These are phyloP conservation scores for Callocephalon fimbriatum DNA, from an alignment of 2,113 vertebrate genomes.

Conservation along the genomic window DNA sequence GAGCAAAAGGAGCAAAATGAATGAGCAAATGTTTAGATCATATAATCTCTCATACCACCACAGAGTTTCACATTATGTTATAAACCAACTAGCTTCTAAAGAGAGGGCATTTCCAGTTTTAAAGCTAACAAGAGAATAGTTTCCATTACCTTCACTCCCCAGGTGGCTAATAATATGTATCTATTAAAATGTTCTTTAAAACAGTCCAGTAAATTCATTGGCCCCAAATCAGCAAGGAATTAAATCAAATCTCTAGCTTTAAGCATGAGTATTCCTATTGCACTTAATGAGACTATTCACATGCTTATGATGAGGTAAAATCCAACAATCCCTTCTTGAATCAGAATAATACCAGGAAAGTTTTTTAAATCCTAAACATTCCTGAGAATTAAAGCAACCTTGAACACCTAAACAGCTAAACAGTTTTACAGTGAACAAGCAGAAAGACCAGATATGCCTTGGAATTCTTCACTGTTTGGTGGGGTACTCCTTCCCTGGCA, in stretches of 20 bases:
- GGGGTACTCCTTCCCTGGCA: neutral
- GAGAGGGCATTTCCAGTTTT: neutral
- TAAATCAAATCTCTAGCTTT: neutral
- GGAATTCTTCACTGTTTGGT: neutral
- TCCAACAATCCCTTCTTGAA: neutral
- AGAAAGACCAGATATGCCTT: neutral
- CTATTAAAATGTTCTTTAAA: conserved; percentile 47
- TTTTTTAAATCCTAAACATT: neutral
- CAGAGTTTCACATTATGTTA: neutral
- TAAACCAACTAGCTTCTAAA: neutral
- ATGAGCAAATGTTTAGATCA: neutral
- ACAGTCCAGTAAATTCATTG: conserved; percentile 21
- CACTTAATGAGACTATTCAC: neutral
- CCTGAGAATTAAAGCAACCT: neutral
- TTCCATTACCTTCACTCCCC: neutral
- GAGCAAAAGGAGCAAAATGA: conserved; percentile 17
- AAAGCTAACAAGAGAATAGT: conserved; percentile 25
- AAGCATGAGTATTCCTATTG: neutral
- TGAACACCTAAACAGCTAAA: neutral
- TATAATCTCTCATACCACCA: neutral
- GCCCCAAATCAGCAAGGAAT: conserved; percentile 8
- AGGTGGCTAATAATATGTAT: conserved; percentile 8
- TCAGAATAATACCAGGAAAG: neutral
- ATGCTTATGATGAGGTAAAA: neutral
- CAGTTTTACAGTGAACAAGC: neutral